Conservation (phyloP, 2,113 vertebrate genomes). For the human (Homo sapiens) region DNA sequence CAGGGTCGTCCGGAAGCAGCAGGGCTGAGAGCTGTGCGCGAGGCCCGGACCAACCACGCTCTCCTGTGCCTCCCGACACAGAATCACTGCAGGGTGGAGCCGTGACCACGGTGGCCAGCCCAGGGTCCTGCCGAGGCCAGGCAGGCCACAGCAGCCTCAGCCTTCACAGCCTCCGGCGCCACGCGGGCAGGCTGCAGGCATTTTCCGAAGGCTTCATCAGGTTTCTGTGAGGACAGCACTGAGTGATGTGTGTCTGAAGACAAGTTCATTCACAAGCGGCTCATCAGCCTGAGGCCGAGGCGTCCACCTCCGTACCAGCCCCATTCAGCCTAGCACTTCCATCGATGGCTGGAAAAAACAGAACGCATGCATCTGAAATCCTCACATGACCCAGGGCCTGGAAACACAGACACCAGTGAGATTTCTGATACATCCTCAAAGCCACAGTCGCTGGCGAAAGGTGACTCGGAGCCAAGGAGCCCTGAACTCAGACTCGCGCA, state of each 20-base stretch:
- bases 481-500: accelerated
- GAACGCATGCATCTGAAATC: not conserved
- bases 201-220: not conserved
- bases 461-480: not conserved
- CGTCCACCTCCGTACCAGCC: not conserved
- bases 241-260: not conserved
- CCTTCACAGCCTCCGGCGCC: not conserved
- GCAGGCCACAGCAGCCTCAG: not conserved
- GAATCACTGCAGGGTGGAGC: no score
- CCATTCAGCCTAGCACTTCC: not conserved
- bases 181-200: not conserved
- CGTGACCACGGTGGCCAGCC: not conserved
- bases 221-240: not conserved
- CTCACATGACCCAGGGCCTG: no score
- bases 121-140: not conserved
- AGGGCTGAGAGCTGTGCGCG: not conserved
- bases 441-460: not conserved
- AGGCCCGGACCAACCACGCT: no score
- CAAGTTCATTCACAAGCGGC: not conserved
- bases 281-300: not conserved
- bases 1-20: not conserved
- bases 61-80: not conserved
- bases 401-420: not conserved
- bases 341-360: no score
- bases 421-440: not conserved